A percentile compares a stretch with the other conserved stretches of the same genome.
These are phyloP conservation scores for Melanotaenia pygmaea DNA, from an alignment of 2,797 vertebrate species.

Conservation along the genomic window DNA sequence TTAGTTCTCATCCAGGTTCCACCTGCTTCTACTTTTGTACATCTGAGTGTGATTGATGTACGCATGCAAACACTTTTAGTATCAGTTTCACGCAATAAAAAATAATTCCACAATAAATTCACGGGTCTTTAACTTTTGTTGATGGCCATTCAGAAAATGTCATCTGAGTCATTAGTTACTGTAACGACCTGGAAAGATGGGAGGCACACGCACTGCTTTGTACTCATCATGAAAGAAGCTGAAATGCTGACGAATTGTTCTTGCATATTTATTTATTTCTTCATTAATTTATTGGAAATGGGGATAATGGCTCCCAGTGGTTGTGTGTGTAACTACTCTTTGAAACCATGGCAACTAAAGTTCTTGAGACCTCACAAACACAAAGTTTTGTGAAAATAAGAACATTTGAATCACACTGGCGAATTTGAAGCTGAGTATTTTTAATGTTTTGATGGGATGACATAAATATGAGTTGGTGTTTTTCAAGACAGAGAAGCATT, in stretches of 20 bases:
- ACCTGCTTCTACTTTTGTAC: slow-evolving; percentile 20
- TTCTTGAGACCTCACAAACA: too few species aligned
- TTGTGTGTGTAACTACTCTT: too few species aligned
- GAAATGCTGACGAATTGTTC: background rate
- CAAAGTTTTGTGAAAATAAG: too few species aligned
- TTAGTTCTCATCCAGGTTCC: slow-evolving; percentile 13
- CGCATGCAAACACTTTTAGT: slow-evolving; percentile 6
- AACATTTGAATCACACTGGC: too few species aligned
- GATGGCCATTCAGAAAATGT: background rate
- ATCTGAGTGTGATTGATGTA: background rate
- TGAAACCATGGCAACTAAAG: too few species aligned
- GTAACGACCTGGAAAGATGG: background rate
- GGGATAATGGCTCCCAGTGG: too few species aligned
- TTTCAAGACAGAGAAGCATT: too few species aligned
- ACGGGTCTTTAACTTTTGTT: background rate
- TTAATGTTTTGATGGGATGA: too few species aligned
- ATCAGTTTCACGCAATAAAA: slow-evolving; percentile 4
- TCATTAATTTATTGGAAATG: too few species aligned
- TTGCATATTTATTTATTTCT: background rate
- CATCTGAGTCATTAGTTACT: slow-evolving; percentile 1
- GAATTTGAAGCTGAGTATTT: too few species aligned
- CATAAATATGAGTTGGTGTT: too few species aligned
- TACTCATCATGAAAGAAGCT: slow-evolving; percentile 1
- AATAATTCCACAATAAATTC: background rate
- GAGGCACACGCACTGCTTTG: too few species aligned